Percentiles rank a stretch among this genome's conserved stretches.
Conservation (phyloP, 2,888 invertebrate species). For the Zaprionus lineosus region DNA sequence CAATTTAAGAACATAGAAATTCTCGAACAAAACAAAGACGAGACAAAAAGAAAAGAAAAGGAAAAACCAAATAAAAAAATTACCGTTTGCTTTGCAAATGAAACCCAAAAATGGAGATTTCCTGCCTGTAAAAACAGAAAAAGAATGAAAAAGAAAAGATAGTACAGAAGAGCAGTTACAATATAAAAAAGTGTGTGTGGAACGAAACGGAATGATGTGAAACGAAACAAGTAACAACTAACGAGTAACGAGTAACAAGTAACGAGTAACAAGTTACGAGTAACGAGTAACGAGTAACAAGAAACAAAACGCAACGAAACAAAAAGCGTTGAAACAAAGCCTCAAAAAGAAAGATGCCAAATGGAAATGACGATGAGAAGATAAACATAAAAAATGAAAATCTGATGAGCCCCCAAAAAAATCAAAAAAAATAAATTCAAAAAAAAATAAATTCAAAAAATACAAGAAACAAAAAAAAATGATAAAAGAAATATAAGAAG, state of each 20-base stretch:
- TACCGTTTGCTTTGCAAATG: slow-evolving; percentile 82
- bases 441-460: not conserved
- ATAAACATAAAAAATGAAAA: slow-evolving; percentile 3
- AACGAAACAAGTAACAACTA: slow-evolving; percentile 12
- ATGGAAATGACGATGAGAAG: slow-evolving; percentile 3
- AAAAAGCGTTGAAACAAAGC: not conserved
- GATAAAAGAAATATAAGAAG: slow-evolving; percentile 7
- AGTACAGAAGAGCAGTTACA: slow-evolving; percentile 43
- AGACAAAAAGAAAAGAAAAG: slow-evolving; percentile 2
- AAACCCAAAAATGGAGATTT: slow-evolving; percentile 82
- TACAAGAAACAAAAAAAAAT: not conserved
- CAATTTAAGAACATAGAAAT: too few relatives aligned
- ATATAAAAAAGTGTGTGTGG: slow-evolving; percentile 13
- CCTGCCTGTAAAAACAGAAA: slow-evolving; percentile 81
- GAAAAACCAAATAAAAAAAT: slow-evolving; percentile 59
- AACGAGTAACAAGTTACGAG: slow-evolving; percentile 1
- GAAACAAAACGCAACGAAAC: slow-evolving; percentile 3
- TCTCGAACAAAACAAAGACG: slow-evolving; percentile 11
- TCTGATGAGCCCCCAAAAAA: too few relatives aligned
- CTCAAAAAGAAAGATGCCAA: not conserved
- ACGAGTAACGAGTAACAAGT: slow-evolving; percentile 11
- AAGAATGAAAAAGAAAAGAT: slow-evolving; percentile 68
- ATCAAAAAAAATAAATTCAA: too few relatives aligned
- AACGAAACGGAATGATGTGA: slow-evolving; percentile 21
- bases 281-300: slow-evolving; percentile 4